Evolutionary conservation across 2,888 invertebrate genomes (phyloP), one percentile per base, ranked within the genome.

Genomic region (Harpalus rubripes): DNA sequence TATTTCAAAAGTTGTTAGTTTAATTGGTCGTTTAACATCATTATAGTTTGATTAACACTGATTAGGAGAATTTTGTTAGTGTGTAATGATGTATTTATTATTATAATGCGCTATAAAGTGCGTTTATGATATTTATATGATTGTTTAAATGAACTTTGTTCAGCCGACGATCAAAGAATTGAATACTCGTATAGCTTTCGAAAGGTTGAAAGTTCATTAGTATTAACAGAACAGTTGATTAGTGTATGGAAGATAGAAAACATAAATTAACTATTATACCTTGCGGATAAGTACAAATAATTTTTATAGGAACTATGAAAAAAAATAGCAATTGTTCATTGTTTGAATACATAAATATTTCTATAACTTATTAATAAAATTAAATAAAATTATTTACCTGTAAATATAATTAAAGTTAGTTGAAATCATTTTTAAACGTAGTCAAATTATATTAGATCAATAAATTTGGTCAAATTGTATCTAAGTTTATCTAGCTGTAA

Each of bases 41-140:
- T 82, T 82, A 82, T 82, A 74, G 58, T 82, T 82, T 82, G 82
- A 82, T 82, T 72, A 82, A 82, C 82, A 82, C 82, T 82, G 82
- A 82, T 82, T 82, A 74, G 82, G 59, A 44, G 74, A 58, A 32
- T 41, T 59, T 82, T 82, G 52, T 68, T 63, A 81, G 81, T 63
- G 41, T 61, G 68, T 68, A 68, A 68, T 81, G 81, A 16, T 68
- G 81, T 81, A 81, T 81, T 81, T 81, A 81, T 81, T 81, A 81
- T 81, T 81, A 81, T 81, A 81, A 81, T 81, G 65, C 56, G 32
- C 68, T 68, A 81, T 81, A 65, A 81, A 81, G 52, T 68, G 65
- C 16, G 44, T 81, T 81, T 81, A 81, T 81, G 65, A 81, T 65
- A 68, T 68, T 81, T 68, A 81, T 81, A 44, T 80, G 44, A 63